Base-by-base conservation (phyloP, 2,797 vertebrate genomes). In the Smutsia gigantea region DNA sequence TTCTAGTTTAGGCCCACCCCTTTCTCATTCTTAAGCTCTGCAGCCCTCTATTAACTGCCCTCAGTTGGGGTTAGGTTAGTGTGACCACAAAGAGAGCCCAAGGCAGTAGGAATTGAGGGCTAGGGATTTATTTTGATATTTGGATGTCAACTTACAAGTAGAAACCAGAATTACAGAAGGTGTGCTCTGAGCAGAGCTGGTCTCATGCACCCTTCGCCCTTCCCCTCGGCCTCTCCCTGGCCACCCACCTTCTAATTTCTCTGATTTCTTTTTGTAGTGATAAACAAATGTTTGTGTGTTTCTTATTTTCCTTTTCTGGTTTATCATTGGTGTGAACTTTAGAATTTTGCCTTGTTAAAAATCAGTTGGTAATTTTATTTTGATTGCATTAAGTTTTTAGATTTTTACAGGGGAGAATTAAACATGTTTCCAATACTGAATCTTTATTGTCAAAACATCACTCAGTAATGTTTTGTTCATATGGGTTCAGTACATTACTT, bases 321-420 rank as follows among this genome's bases (percentile, higher is more conserved):
- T 79, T 86, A 46, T 53, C 46, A 8, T 55, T 68, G 71, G 71
- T 27, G 5, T n/a, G 19, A 72, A 72, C 31, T n/a, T 64, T 0
- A 81, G 88, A 86, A 15, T 72, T 91, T 64, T 64, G 64, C 51
- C 66, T 72, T 7, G 11, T 79, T 87, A 81, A 53, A 74, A 42
- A n/a, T 51, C 39, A 29, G 18, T 29, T 68, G 25, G 37, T 94
- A 13, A 61, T 83, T 82, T 88, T 23, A 31, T 72, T 86, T 87
- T 57, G 57, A 71, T 61, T 42, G 53, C 34, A 9, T 72, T 64
- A 31, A 31, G 39, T 12, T 64, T 86, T 79, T 55, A 55, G 49
- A 27, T 66, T 66, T 13, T 82, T 55, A 31, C 3, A 25, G 64
- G 53, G 34, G 29, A 64, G 46, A 49, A 7, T 25, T 14, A 21